Base-by-base conservation (phyloP, 1,140 invertebrate species). In the Drosophila ambigua region DNA sequence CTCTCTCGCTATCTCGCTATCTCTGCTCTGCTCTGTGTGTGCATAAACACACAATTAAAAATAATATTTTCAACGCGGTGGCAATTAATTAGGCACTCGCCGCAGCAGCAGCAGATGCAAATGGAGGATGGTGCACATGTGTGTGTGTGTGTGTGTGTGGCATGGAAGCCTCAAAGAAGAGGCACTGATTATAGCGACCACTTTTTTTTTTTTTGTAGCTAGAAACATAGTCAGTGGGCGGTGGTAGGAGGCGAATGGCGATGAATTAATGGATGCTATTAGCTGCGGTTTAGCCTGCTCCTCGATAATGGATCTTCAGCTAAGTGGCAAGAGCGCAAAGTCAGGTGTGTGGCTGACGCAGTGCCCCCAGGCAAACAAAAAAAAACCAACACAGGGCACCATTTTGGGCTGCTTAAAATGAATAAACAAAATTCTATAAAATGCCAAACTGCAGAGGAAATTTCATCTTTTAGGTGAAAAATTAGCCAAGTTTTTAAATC, bases 31-130 rank as follows among this genome's bases (percentile, higher is more conserved):
- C 54, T 49, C 35, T 46, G 49, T 48, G 43, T 52, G 31, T 77
- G 57, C 69, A 89, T 89, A 89, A 89, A 89, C 84, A 89, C 84
- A 89, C 84, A 89, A 89, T 89, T 89, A 89, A 89, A 89, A 89
- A 89, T 89, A 89, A 89, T 89, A 89, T 81, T 89, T 89, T 89
- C 84, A 89, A 84, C 84, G 84, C 77, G 84, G 79, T 74, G 80
- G 84, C 84, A 89, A 89, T 89, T 89, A 89, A 89, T 89, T 89
- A 64, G 72, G 53, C 76, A 35, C 61, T 65, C 67, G 65, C 73
- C 48, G 61, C 46, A 55, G 23, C 35, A 23, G 61, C 46, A 55
- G 23, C 35, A 23, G 51, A 69, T 69, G 66, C 66, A 69, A 69
- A 69, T 50, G 52, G 51, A 69, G 31, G 57, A 65, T 66, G 35